Evolutionary conservation across 2,888 invertebrate genomes (phyloP).

Genomic region (Ceriagrion tenellum): DNA sequence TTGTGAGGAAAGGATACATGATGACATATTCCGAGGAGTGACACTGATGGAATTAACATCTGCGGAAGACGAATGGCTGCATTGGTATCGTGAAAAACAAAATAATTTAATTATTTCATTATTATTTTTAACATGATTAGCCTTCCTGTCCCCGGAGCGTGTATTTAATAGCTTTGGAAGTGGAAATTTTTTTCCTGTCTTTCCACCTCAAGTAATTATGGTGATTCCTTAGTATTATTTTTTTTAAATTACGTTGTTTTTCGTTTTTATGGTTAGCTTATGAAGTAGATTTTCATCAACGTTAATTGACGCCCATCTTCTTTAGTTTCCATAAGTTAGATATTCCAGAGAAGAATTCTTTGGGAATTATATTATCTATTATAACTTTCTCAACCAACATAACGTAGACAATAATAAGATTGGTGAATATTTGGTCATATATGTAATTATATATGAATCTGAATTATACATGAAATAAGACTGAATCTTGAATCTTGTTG

Average conservation of each 20-base stretch:
- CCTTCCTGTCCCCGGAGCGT: not conserved
- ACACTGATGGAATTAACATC: not conserved
- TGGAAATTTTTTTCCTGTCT: not conserved
- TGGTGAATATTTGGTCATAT: no score
- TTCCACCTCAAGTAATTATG: not conserved
- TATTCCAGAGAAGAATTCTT: not conserved
- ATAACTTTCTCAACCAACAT: no score
- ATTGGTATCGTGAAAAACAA: not conserved
- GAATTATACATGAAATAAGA: no score
- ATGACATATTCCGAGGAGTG: not conserved
- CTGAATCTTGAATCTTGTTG: no score
- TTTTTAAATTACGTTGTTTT: not conserved
- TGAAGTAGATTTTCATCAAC: not conserved
- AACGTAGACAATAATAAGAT: no score
- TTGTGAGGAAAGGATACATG: no score
- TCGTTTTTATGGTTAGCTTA: not conserved
- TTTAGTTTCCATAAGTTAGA: not conserved
- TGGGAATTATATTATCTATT: no score
- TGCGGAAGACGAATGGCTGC: not conserved
- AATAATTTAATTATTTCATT: not conserved
- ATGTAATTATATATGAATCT: no score
- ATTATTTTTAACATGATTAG: not conserved
- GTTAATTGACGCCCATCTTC: not conserved
- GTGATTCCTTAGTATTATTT: not conserved
- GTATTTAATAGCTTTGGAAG: not conserved